Evolutionary conservation across 2,888 invertebrate genomes (phyloP).

Genomic region (Mamestra brassicae): DNA sequence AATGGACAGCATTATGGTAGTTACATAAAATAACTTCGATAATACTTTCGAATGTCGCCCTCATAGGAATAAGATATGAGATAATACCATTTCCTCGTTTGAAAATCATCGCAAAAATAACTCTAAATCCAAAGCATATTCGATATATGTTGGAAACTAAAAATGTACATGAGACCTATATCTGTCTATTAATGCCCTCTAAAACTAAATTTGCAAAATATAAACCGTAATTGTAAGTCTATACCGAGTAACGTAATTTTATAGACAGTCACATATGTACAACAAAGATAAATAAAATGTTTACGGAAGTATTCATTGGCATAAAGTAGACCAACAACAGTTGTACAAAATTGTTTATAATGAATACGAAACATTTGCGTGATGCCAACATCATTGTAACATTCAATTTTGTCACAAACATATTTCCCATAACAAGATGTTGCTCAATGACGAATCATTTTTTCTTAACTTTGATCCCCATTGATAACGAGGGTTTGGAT

Average conservation of each 20-base stretch:
- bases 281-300: not conserved
- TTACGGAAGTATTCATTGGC: not conserved
- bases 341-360: not conserved
- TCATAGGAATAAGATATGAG: too few relatives aligned
- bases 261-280: not conserved
- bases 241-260: not conserved
- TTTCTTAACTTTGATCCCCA: not conserved
- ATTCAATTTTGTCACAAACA: not conserved
- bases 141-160: too few relatives aligned
- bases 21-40: not conserved
- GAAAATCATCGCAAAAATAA: not conserved
- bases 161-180: not conserved
- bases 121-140: not conserved
- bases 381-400: not conserved
- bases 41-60: not conserved
- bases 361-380: constrained; percentile 1
- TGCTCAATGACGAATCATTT: not conserved
- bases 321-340: not conserved
- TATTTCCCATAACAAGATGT: not conserved
- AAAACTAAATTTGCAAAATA: not conserved
- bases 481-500: not conserved
- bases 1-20: not conserved
- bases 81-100: not conserved
- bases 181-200: not conserved
- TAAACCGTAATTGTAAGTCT: not conserved